These are phyloP conservation scores for Trigoniulus corallinus DNA, from an alignment of 1,140 invertebrate species.

Conservation along the genomic window DNA sequence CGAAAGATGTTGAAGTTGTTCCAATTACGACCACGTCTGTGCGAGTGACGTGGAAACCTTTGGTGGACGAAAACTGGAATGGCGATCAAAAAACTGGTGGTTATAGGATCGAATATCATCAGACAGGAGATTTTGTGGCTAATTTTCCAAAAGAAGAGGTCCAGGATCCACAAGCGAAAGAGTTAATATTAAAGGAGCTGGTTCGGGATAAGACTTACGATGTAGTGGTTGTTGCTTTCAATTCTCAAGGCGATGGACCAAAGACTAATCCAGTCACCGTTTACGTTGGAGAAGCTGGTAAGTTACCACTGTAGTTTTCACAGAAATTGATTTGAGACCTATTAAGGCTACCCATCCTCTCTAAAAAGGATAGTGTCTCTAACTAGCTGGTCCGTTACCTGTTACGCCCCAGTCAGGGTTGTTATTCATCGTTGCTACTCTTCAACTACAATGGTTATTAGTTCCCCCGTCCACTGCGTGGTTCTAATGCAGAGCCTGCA, in stretches of 20 bases:
- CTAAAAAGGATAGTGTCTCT: too few relatives aligned
- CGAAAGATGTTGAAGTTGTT: slow-evolving; percentile 64
- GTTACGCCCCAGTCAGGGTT: too few relatives aligned
- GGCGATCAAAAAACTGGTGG: slow-evolving; percentile 71
- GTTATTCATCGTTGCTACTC: too few relatives aligned
- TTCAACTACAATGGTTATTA: too few relatives aligned
- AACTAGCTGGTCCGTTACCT: too few relatives aligned
- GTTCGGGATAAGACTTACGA: slow-evolving; percentile 78
- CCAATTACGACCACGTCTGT: slow-evolving; percentile 64
- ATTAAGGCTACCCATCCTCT: too few relatives aligned
- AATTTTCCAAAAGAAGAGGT: slow-evolving; percentile 62
- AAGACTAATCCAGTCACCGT: slow-evolving; percentile 59
- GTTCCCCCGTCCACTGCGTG: too few relatives aligned
- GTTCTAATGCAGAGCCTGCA: too few relatives aligned
- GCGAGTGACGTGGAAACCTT: slow-evolving; percentile 25
- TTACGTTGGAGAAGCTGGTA: slow-evolving; percentile 78
- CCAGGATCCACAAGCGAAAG: slow-evolving; percentile 40
- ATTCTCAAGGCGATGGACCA: slow-evolving; percentile 72
- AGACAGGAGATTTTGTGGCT: slow-evolving; percentile 67
- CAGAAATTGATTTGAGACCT: too few relatives aligned
- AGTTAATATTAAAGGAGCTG: slow-evolving; percentile 55
- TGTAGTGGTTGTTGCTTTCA: slow-evolving; percentile 69
- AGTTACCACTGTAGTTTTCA: too few relatives aligned
- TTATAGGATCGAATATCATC: slow-evolving; percentile 73
- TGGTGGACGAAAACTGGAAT: slow-evolving; percentile 65